Evolutionary conservation across 2,797 vertebrate species (phyloP).

Genomic region (Distichodus sexfasciatus): DNA sequence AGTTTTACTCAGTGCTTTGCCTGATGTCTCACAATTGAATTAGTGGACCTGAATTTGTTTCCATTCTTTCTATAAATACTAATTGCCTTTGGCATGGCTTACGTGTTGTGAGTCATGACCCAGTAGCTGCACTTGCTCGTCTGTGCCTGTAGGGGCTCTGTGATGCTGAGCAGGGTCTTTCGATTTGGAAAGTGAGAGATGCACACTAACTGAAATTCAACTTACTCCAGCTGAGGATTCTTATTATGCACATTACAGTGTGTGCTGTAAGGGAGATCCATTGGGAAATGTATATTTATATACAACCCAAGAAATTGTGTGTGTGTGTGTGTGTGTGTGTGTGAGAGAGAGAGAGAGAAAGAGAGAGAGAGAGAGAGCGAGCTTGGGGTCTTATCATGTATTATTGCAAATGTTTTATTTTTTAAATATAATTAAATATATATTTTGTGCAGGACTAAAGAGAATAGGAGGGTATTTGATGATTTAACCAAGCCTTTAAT

Average conservation of each 20-base stretch:
- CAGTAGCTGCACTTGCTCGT: constrained; percentile 3
- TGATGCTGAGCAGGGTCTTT: neutral
- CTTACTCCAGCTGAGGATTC: constrained; percentile 21
- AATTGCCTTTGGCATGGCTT: neutral
- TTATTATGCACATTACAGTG: constrained; percentile 20
- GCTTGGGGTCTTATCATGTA: neutral
- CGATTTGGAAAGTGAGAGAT: neutral
- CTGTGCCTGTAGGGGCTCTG: constrained; percentile 22
- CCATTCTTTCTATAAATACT: neutral
- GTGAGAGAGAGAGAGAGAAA: neutral
- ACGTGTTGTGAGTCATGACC: neutral
- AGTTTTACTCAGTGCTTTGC: neutral
- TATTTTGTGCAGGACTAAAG: too few species aligned
- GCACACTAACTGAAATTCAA: neutral
- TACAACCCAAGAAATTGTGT: neutral
- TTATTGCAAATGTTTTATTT: neutral
- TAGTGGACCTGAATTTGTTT: neutral
- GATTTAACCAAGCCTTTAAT: too few species aligned
- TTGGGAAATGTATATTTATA: constrained; percentile 23
- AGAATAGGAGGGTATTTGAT: too few species aligned
- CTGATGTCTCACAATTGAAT: neutral
- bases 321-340: neutral
- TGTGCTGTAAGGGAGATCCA: constrained; percentile 15
- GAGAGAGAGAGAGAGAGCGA: neutral
- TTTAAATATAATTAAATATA: too few species aligned